Conservation (phyloP, 1,140 invertebrate species). For the Drosophila pallidifrons region DNA sequence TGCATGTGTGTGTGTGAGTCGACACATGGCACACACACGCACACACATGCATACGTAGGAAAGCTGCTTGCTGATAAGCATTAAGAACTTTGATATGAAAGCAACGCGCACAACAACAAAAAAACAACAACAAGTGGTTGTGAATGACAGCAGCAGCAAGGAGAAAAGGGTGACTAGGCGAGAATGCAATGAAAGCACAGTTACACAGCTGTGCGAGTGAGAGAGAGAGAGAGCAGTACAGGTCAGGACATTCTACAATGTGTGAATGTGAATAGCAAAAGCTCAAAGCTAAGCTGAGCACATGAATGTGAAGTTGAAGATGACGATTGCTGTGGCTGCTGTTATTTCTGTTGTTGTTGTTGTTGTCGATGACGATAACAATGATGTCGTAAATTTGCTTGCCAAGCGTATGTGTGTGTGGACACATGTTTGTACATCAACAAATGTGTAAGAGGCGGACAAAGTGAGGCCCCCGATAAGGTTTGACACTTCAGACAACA, state of each 20-base stretch:
- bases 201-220: neutral
- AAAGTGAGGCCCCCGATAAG: slow-evolving; percentile 46
- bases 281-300: slow-evolving; percentile 14
- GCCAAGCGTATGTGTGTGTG: neutral
- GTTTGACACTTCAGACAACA: slow-evolving; percentile 34
- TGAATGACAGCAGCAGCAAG: slow-evolving; percentile 32
- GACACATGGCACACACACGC: neutral
- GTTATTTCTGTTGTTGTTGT: neutral
- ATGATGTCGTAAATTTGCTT: slow-evolving; percentile 41
- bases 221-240: neutral
- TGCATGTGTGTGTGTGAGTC: slow-evolving; percentile 10
- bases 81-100: slow-evolving; percentile 59
- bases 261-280: slow-evolving; percentile 3
- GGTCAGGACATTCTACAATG: neutral
- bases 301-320: neutral
- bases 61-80: slow-evolving; percentile 56
- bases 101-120: slow-evolving; percentile 20
- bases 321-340: slow-evolving; percentile 6
- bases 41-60: neutral
- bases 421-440: slow-evolving; percentile 15
- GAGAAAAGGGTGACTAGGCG: slow-evolving; percentile 20
- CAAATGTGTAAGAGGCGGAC: slow-evolving; percentile 32
- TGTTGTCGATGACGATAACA: slow-evolving; percentile 29
- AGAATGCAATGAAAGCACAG: neutral
- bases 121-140: slow-evolving; percentile 30